A percentile compares a stretch with the other conserved stretches of the same genome.
phyloP scores from a whole-genome alignment of 1,140 invertebrate genomes.

The Rhagoletis zephyria region DNA sequence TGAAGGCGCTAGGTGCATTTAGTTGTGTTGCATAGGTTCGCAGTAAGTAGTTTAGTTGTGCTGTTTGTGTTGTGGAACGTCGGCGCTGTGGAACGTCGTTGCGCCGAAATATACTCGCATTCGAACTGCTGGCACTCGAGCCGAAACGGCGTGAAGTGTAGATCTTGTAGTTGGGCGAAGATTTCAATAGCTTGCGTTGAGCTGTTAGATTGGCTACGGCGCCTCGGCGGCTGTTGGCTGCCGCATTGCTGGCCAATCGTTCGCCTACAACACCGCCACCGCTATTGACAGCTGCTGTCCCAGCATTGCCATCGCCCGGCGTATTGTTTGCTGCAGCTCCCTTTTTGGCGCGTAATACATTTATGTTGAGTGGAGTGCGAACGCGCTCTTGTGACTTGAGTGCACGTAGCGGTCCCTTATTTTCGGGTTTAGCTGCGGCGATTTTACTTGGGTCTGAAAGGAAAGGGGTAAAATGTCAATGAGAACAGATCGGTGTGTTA shows the following conservation, averaged over 20 bases:
- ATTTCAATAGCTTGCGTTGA: conserved; percentile 37
- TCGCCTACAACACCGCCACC: not conserved
- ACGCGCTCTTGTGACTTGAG: conserved; percentile 41
- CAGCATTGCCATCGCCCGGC: not conserved
- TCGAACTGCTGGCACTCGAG: conserved; percentile 55
- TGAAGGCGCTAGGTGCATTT: not conserved
- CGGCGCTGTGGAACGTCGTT: conserved; percentile 41
- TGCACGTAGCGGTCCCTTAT: conserved; percentile 48
- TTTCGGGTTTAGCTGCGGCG: conserved; percentile 37
- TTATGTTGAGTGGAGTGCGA: not conserved
- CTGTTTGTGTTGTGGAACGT: conserved; percentile 2
- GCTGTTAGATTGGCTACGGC: not conserved
- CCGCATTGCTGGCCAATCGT: conserved; percentile 35
- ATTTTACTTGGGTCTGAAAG: conserved; percentile 31
- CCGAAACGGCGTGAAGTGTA: conserved; percentile 55
- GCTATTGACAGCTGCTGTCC: not conserved
- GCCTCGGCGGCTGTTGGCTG: not conserved
- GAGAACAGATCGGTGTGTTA: too few species aligned
- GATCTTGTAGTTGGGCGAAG: conserved; percentile 55
- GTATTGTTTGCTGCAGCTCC: not conserved
- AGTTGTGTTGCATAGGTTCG: conserved; percentile 30
- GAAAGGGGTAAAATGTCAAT: not conserved
- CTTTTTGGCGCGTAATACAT: not conserved
- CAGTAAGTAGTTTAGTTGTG: conserved; percentile 36
- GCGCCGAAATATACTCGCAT: conserved; percentile 54